These are phyloP conservation scores for Sinocyclocheilus anshuiensis DNA, from an alignment of 2,113 vertebrate species.

Conservation along the genomic window DNA sequence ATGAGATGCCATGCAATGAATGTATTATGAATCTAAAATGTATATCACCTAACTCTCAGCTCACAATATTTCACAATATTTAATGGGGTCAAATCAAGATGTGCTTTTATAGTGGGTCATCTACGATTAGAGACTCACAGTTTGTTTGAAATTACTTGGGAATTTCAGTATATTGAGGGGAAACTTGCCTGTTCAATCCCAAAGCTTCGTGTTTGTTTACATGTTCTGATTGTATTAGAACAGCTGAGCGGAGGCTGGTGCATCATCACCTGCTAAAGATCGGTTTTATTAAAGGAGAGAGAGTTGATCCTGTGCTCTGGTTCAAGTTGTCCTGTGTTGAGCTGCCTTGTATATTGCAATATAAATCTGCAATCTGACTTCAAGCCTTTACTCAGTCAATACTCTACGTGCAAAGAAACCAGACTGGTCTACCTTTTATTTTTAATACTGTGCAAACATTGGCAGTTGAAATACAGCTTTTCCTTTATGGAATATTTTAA, in stretches of 20 bases:
- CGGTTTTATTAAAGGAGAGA: slow-evolving; percentile 60
- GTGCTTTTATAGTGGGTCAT: neutral
- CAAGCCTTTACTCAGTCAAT: slow-evolving; percentile 91
- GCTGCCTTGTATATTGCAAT: slow-evolving; percentile 97
- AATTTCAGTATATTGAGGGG: slow-evolving; percentile 48
- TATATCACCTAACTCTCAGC: slow-evolving; percentile 51
- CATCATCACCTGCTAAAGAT: slow-evolving; percentile 61
- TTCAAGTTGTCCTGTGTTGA: slow-evolving; percentile 68
- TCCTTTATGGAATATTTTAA: slow-evolving; percentile 94
- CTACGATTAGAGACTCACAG: neutral
- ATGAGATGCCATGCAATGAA: slow-evolving; percentile 72
- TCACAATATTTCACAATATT: neutral
- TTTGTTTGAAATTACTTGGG: neutral
- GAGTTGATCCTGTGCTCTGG: slow-evolving; percentile 25
- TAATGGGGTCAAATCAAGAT: neutral
- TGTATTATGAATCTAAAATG: slow-evolving; percentile 72
- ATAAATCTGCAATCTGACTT: slow-evolving; percentile 85
- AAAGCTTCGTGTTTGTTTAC: slow-evolving; percentile 78
- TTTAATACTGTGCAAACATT: slow-evolving; percentile 87
- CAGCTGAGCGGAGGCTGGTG: slow-evolving; percentile 58
- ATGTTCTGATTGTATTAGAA: slow-evolving; percentile 77
- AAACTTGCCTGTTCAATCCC: slow-evolving; percentile 69
- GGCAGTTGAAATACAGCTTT: slow-evolving; percentile 86
- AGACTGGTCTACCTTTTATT: slow-evolving; percentile 73
- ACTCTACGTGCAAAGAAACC: slow-evolving; percentile 86